A percentile compares a stretch with the other conserved stretches of the same genome.
Conservation (phyloP, 2,888 invertebrate species). For the Sialis lutaria region DNA sequence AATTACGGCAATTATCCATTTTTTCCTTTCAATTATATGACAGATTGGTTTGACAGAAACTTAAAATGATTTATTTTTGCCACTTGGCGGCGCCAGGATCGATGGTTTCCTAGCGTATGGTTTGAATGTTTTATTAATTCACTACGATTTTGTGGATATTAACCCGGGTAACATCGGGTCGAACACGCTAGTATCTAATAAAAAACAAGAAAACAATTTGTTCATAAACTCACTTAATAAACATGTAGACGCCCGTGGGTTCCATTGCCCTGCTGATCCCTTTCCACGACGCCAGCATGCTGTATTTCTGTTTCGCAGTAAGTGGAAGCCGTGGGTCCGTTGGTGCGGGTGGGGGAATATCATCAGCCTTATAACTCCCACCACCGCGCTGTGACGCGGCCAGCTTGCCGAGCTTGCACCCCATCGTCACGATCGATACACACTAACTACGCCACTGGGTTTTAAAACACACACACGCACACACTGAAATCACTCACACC, state of each 20-base stretch:
- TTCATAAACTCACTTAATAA: constrained; percentile 59
- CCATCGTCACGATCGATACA: constrained; percentile 32
- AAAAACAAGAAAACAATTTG: not conserved
- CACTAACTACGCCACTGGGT: not conserved
- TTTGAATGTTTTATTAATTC: no score
- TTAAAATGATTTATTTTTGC: no score
- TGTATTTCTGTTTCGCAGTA: constrained; percentile 74
- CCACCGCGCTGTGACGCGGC: constrained; percentile 34
- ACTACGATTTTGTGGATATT: no score
- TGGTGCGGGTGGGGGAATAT: constrained; percentile 46
- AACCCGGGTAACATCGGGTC: no score
- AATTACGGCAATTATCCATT: no score
- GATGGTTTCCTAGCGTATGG: no score
- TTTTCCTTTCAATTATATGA: no score
- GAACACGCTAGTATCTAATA: no score
- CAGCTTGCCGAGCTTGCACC: constrained; percentile 62
- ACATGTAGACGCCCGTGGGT: constrained; percentile 79
- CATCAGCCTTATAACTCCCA: constrained; percentile 30
- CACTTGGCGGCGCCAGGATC: no score
- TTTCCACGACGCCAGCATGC: constrained; percentile 80
- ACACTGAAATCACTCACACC: no score
- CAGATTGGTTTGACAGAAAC: no score
- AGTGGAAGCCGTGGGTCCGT: constrained; percentile 66
- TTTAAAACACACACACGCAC: not conserved
- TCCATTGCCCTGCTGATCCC: constrained; percentile 79